Conservation (phyloP, 1,140 invertebrate genomes). For the Leptopilina clavipes region DNA sequence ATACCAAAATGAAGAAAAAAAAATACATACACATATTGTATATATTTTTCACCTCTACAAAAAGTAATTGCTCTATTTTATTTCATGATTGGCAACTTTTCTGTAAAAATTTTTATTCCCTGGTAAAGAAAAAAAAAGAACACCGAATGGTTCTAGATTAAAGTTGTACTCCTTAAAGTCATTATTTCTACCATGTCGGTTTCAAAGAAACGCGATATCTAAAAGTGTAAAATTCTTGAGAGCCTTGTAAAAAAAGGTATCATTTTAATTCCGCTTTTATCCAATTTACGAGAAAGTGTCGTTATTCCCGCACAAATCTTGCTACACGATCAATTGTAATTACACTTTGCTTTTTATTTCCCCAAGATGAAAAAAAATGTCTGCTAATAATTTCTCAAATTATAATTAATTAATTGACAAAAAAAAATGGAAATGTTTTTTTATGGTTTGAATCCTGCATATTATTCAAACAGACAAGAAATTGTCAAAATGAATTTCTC, state of each 20-base stretch:
- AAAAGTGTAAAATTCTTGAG: conserved; percentile 16
- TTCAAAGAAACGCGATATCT: conserved; percentile 11
- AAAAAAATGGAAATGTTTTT: too few species aligned
- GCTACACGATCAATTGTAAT: not conserved
- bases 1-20: too few species aligned
- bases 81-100: not conserved
- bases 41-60: too few species aligned
- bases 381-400: too few species aligned
- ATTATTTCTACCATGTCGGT: conserved; percentile 21
- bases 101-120: too few species aligned
- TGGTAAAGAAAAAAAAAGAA: too few species aligned
- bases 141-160: conserved; percentile 13
- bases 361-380: too few species aligned
- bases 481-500: not conserved
- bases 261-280: conserved; percentile 10
- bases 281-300: conserved; percentile 23
- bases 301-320: conserved; percentile 2
- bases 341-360: not conserved
- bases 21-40: too few species aligned
- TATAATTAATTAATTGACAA: too few species aligned
- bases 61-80: too few species aligned
- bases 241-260: conserved; percentile 20
- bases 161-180: conserved; percentile 21
- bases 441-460: too few species aligned
- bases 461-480: not conserved